These are phyloP conservation scores for Eurytoma californica DNA, from an alignment of 2,888 invertebrate species.

Conservation along the genomic window DNA sequence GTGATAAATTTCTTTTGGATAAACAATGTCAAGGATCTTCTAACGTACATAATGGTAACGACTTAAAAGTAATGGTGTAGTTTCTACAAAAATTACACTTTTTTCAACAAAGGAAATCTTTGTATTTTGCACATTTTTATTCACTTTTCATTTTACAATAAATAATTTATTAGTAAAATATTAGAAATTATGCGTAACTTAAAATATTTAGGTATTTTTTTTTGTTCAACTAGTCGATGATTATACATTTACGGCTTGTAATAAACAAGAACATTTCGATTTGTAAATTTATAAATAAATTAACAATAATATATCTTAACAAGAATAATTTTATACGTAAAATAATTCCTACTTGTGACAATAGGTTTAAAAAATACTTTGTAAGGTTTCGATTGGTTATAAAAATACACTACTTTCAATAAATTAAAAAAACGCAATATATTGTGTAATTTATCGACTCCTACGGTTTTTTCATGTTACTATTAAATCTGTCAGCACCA, in stretches of 20 bases:
- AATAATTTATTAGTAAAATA: slow-evolving; percentile 70
- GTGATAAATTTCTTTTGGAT: background rate
- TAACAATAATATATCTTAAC: slow-evolving; percentile 54
- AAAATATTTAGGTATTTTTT: slow-evolving; percentile 39
- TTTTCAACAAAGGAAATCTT: slow-evolving; percentile 48
- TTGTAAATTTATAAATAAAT: slow-evolving; percentile 47
- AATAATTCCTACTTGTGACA: slow-evolving; percentile 26
- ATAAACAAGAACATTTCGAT: slow-evolving; percentile 46
- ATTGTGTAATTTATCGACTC: slow-evolving; percentile 7
- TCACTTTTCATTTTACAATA: slow-evolving; percentile 72
- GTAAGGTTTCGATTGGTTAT: slow-evolving; percentile 32
- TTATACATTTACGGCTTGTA: slow-evolving; percentile 40
- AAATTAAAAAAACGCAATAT: slow-evolving; percentile 26
- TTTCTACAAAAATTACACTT: slow-evolving; percentile 25
- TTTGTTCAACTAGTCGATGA: slow-evolving; percentile 38
- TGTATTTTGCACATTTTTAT: slow-evolving; percentile 67
- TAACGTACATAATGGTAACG: background rate
- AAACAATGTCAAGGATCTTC: background rate
- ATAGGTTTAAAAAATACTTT: slow-evolving; percentile 11
- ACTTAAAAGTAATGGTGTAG: slow-evolving; percentile 10
- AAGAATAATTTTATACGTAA: slow-evolving; percentile 30
- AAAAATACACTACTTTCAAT: slow-evolving; percentile 40
- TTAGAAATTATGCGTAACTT: slow-evolving; percentile 58
- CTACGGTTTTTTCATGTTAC: slow-evolving; percentile 28
- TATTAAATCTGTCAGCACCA: slow-evolving; percentile 50